phyloP scores from a whole-genome alignment of 2,113 vertebrate genomes.

The Epinephelus cyanopodus region DNA sequence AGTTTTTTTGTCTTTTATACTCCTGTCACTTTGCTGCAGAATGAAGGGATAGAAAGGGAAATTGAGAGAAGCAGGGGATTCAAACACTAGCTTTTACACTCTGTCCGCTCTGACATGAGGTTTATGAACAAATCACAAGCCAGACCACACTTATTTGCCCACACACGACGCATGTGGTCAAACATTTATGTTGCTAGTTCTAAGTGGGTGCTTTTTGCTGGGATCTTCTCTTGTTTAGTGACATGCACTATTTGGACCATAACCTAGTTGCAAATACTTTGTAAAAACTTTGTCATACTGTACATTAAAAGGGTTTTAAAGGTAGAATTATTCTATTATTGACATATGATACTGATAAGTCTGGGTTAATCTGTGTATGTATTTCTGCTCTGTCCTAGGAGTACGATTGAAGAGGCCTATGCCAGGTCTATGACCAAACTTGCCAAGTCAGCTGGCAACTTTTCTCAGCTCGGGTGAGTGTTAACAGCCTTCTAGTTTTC shows the following conservation, averaged over 20 bases:
- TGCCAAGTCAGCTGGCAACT: conserved; percentile 95
- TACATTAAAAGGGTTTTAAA: background rate
- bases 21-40: conserved; percentile 45
- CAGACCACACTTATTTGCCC: conserved; percentile 44
- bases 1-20: background rate
- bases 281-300: conserved; percentile 10
- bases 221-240: background rate
- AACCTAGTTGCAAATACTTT: conserved; percentile 16
- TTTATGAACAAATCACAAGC: conserved; percentile 29
- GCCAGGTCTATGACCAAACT: conserved; percentile 98
- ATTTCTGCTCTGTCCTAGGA: conserved; percentile 78
- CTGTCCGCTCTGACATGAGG: conserved; percentile 29
- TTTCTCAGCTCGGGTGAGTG: conserved; percentile 95
- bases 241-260: conserved; percentile 1
- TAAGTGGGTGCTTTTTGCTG: conserved; percentile 29
- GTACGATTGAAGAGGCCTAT: conserved; percentile 95
- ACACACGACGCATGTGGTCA: conserved; percentile 47
- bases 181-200: conserved; percentile 47
- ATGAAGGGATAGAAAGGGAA: conserved; percentile 26
- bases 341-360: background rate
- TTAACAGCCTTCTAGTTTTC: background rate
- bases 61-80: conserved; percentile 33
- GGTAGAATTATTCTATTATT: background rate
- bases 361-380: background rate
- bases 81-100: conserved; percentile 33